Evolutionary conservation across 2,113 vertebrate genomes (phyloP).

Genomic region (Melanotaenia duboulayi): DNA sequence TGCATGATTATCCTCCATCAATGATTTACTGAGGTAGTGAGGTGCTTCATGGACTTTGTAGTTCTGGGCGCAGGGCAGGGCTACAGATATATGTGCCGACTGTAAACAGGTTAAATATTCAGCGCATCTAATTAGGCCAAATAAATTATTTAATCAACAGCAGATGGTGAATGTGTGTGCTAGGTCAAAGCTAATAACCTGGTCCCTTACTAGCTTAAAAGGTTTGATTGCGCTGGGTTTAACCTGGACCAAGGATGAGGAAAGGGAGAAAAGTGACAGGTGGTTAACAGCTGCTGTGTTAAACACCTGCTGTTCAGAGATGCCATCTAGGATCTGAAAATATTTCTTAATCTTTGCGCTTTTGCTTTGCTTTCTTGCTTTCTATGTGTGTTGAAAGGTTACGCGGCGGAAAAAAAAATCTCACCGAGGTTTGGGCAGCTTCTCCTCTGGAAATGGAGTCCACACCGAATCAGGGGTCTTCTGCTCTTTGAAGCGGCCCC

Average conservation of each 20-base stretch:
- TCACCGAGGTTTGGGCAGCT: conserved; percentile 95
- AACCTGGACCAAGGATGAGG: conserved; percentile 37
- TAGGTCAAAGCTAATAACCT: conserved; percentile 68
- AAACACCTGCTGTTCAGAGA: conserved; percentile 2
- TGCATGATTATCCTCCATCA: conserved; percentile 71
- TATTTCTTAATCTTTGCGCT: not conserved
- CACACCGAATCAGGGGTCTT: conserved; percentile 97
- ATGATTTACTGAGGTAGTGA: conserved; percentile 74
- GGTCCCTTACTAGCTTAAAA: conserved; percentile 34
- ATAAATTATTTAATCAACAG: conserved; percentile 78
- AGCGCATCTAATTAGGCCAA: conserved; percentile 74
- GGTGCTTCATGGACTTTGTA: conserved; percentile 60
- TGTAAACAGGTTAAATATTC: conserved; percentile 79
- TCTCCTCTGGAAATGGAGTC: conserved; percentile 96
- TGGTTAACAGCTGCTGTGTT: conserved; percentile 33
- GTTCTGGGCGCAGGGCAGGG: conserved; percentile 48
- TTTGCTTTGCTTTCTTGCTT: not conserved
- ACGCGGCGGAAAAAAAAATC: not conserved
- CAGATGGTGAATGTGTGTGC: conserved; percentile 69
- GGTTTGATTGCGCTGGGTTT: conserved; percentile 61
- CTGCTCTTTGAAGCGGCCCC: conserved; percentile 96
- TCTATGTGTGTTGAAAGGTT: not conserved
- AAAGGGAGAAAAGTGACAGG: conserved; percentile 21
- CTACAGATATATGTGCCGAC: conserved; percentile 45
- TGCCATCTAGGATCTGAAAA: not conserved